Evolutionary conservation across 2,113 vertebrate species (phyloP), one percentile per base, ranked within the genome.

Genomic region (Cephalophus harveyi): DNA sequence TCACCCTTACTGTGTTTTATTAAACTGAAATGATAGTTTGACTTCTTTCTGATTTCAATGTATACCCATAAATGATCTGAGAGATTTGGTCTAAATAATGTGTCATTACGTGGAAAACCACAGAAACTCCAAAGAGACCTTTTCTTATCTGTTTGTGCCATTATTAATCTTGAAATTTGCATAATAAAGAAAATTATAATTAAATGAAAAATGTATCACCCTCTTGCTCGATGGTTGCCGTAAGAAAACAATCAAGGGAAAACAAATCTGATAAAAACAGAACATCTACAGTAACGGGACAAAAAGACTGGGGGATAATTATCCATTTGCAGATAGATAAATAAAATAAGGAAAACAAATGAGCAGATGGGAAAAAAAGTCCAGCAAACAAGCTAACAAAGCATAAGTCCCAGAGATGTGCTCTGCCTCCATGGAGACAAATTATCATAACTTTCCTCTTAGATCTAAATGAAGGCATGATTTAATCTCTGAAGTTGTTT

Each of bases 101-200:
- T 97, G 96, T 90, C 96, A 91, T 95, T 98, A 92, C 98, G 60
- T 4, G 5, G 60, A 97, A 98, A 98, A 98, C 95, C 98, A 60
- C 46, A 92, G 50, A 97, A 52, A 91, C 87, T 97, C 96, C 82
- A 78, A 92, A 97, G 93, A 97, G 94, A 97, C 12, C 17, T 89
- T 54, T 81, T 97, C 95, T 98, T 98, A 98, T 98, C 97, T 98
- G 93, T 92, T 87, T 97, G 36, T 81, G 82, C 76, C 95, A 95
- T 98, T 98, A 97, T 98, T 98, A 98, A 98, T 98, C 89, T 98
- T 95, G 23, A 98, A 97, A 98, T 98, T 98, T 98, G 95, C 95
- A 98, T 88, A 67, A 99, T 96, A 98, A 98, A 95, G 97, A 98
- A 98, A 97, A 93, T 97, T 92, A 76, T 95, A 98, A 98, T 95